Evolutionary conservation across 2,797 vertebrate species (phyloP).

Genomic region (Chelonia mydas): DNA sequence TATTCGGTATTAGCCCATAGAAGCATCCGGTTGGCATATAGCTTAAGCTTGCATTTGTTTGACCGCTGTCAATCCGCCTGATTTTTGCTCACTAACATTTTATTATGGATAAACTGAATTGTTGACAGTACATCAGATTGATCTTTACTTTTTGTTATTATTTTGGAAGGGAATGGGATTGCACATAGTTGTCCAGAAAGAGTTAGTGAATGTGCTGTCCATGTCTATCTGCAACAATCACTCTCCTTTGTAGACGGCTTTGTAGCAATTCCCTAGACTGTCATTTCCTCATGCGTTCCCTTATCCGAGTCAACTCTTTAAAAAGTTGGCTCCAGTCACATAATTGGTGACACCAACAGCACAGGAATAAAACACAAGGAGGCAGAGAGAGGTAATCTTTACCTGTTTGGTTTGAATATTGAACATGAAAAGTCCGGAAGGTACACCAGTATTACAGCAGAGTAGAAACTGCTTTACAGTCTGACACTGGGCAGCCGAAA

Average conservation of each 20-base stretch:
- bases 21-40: neutral
- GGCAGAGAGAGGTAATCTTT: neutral
- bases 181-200: neutral
- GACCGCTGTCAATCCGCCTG: neutral
- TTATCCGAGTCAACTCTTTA: neutral
- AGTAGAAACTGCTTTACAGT: neutral
- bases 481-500: neutral
- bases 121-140: neutral
- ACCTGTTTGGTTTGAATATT: neutral
- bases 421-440: neutral
- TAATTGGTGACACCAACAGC: neutral
- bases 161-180: neutral
- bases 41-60: neutral
- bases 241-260: neutral
- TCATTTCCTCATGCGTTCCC: neutral
- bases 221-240: neutral
- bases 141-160: neutral
- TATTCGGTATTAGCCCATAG: neutral
- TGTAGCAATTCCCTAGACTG: neutral
- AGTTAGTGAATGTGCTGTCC: neutral
- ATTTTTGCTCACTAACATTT: neutral
- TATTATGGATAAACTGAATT: neutral
- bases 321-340: neutral
- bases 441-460: neutral
- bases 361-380: neutral